These are phyloP conservation scores for Sitobion miscanthi DNA, from an alignment of 1,140 invertebrate species.

Conservation along the genomic window DNA sequence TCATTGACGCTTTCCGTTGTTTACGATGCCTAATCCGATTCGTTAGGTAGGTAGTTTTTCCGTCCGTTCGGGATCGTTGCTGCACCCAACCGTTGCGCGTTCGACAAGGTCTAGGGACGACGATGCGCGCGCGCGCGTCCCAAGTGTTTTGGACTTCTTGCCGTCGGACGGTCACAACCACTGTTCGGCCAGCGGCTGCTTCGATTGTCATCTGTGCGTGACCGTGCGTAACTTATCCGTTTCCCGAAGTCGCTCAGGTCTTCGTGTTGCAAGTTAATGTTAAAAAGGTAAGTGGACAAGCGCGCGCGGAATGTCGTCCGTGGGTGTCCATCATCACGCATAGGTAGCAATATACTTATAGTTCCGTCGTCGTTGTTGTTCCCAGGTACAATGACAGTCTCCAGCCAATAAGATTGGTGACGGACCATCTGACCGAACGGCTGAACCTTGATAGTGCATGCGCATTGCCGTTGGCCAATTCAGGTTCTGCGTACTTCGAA, in stretches of 20 bases:
- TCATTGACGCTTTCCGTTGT: conserved; percentile 55
- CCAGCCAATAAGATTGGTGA: conserved; percentile 59
- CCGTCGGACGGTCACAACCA: not conserved
- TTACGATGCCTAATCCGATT: conserved; percentile 22
- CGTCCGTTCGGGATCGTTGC: not conserved
- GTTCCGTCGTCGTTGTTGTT: not conserved
- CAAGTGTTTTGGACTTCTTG: not conserved
- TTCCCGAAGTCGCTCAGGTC: not conserved
- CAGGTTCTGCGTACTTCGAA: not conserved
- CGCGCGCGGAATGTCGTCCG: not conserved
- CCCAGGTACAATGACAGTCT: conserved; percentile 60
- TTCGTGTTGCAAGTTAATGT: conserved; percentile 51
- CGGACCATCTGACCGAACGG: conserved; percentile 59
- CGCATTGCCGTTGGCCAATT: not conserved
- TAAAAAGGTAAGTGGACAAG: conserved; percentile 33
- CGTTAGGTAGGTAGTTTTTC: not conserved
- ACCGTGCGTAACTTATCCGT: not conserved
- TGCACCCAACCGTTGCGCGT: not conserved
- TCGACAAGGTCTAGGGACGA: not conserved
- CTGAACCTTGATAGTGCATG: conserved; percentile 58
- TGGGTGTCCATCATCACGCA: not conserved
- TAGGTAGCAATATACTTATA: not conserved
- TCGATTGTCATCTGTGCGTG: not conserved
- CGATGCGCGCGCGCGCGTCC: not conserved
- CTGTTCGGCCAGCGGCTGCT: not conserved